A percentile compares a stretch with the other conserved stretches of the same genome.
phyloP scores from a whole-genome alignment of 2,113 vertebrate species.

The Scopus umbretta region DNA sequence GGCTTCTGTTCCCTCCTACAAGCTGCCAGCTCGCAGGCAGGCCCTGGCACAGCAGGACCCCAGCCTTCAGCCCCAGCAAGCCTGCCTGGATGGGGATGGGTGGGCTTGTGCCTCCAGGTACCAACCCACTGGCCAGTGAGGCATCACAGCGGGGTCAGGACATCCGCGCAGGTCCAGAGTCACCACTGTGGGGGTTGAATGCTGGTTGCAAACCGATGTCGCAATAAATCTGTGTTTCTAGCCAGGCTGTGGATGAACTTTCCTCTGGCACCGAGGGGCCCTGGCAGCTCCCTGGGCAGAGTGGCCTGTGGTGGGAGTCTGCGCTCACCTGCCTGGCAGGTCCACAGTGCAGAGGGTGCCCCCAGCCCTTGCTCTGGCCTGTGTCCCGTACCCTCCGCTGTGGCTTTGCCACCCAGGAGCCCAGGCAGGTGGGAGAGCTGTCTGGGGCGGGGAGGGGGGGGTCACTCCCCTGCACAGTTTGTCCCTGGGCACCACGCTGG shows the following conservation, averaged over 20 bases:
- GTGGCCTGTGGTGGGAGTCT: neutral
- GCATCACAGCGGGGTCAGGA: neutral
- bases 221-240: slow-evolving; percentile 50
- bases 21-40: neutral
- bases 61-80: neutral
- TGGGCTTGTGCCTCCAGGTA: neutral
- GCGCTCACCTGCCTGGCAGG: accelerated
- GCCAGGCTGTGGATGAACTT: neutral
- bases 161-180: accelerated
- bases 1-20: neutral
- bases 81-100: neutral
- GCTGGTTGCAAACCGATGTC: neutral
- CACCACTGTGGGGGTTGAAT: neutral
- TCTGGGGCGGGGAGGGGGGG: too few species aligned
- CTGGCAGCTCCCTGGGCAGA: neutral
- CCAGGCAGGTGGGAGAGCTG: neutral
- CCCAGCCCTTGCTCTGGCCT: neutral
- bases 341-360: neutral
- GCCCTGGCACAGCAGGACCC: neutral
- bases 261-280: neutral
- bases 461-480: neutral
- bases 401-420: neutral
- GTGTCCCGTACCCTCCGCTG: too few species aligned
- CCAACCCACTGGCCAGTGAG: accelerated
- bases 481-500: neutral